Conservation (phyloP, 2,888 invertebrate species). For the Tinea semifulvella region DNA sequence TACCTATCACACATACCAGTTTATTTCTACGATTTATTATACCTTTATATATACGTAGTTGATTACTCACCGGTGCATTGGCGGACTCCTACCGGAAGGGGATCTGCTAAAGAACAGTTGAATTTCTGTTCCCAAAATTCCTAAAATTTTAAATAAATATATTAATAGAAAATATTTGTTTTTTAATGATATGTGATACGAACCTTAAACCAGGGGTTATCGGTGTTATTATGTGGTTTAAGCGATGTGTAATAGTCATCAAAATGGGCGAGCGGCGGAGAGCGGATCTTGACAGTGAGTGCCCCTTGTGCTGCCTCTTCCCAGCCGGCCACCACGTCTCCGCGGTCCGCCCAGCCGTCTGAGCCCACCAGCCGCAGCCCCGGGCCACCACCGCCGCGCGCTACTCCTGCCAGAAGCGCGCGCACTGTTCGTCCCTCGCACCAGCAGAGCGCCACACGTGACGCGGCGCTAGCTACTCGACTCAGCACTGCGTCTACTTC, state of each 20-base stretch:
- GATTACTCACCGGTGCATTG: conserved; percentile 29
- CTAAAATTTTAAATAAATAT: too few species aligned
- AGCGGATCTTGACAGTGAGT: conserved; percentile 78
- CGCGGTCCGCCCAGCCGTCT: conserved; percentile 81
- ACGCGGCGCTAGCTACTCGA: conserved; percentile 53
- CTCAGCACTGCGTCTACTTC: conserved; percentile 36
- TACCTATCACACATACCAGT: conserved; percentile 30
- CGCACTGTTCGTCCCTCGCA: conserved; percentile 78
- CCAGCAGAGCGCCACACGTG: conserved; percentile 75
- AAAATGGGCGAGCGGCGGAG: conserved; percentile 71
- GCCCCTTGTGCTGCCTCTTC: conserved; percentile 74
- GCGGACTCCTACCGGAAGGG: conserved; percentile 17
- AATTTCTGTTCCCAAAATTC: conserved; percentile 83
- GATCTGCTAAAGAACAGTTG: conserved; percentile 59
- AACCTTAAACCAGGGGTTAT: conserved; percentile 76
- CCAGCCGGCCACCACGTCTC: conserved; percentile 74
- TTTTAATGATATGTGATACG: not conserved
- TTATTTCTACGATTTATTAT: not conserved
- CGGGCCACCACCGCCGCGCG: conserved; percentile 62
- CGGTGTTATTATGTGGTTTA: conserved; percentile 67
- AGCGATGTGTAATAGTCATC: conserved; percentile 74
- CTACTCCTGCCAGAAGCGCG: conserved; percentile 69
- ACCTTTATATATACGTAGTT: not conserved
- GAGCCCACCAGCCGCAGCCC: conserved; percentile 69
- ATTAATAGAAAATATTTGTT: not conserved